Evolutionary conservation across 2,888 invertebrate species (phyloP).

Genomic region (Leistus spinibarbis): DNA sequence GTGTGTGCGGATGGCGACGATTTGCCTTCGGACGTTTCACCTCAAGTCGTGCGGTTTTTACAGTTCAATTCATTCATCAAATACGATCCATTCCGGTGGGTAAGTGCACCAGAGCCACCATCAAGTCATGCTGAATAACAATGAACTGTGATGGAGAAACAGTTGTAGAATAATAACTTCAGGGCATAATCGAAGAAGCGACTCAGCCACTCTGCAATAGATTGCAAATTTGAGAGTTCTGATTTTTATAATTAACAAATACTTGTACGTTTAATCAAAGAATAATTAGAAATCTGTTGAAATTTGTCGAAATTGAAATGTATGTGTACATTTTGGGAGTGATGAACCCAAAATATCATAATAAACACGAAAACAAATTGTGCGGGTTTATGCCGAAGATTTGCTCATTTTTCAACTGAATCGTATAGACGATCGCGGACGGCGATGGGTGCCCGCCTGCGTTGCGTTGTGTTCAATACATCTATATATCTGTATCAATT

Average conservation of each 20-base stretch:
- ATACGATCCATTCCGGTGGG: neutral
- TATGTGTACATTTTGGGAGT: too few relatives aligned
- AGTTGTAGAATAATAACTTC: neutral
- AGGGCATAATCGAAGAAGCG: neutral
- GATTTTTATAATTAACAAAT: too few relatives aligned
- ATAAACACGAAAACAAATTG: too few relatives aligned
- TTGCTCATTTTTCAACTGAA: neutral
- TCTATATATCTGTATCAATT: conserved; percentile 47
- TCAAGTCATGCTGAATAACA: neutral
- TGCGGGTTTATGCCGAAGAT: neutral
- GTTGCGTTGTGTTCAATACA: conserved; percentile 18
- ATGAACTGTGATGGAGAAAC: neutral
- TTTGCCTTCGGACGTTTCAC: neutral
- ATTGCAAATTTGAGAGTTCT: neutral
- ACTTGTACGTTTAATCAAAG: too few relatives aligned
- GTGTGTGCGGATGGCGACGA: neutral
- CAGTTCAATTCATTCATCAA: neutral
- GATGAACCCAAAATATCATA: too few relatives aligned
- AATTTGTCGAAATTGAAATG: too few relatives aligned
- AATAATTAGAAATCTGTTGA: too few relatives aligned
- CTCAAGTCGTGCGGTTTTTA: neutral
- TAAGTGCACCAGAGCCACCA: neutral
- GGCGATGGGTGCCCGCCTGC: neutral
- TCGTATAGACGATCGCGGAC: neutral
- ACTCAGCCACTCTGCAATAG: neutral